Percentiles rank a stretch among this genome's conserved stretches.
Conservation (phyloP, 2,888 invertebrate genomes). For the Anthophora plumipes region DNA sequence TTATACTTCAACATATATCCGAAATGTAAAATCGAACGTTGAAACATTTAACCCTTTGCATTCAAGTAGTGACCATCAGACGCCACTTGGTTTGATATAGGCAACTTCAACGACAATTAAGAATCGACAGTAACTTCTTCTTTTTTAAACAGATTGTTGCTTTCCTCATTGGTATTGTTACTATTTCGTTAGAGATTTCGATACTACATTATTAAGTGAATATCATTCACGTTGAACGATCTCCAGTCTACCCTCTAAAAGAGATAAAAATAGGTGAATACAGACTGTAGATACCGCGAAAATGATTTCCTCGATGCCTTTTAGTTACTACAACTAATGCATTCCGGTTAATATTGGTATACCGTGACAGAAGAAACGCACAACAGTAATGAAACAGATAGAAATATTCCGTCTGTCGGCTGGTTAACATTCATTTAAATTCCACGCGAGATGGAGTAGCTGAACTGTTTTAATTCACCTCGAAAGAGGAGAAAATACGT, state of each 20-base stretch:
- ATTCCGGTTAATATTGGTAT: slow-evolving; percentile 3
- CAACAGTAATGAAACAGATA: neutral
- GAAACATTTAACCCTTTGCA: too few relatives aligned
- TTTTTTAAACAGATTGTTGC: too few relatives aligned
- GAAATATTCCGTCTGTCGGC: neutral
- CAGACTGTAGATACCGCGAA: neutral
- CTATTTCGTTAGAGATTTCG: too few relatives aligned
- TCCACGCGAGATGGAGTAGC: neutral
- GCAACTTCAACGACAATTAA: too few relatives aligned
- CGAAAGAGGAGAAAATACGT: too few relatives aligned
- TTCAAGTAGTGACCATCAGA: too few relatives aligned
- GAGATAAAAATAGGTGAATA: slow-evolving; percentile 7
- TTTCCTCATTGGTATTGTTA: too few relatives aligned
- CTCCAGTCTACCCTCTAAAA: too few relatives aligned
- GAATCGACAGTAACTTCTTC: too few relatives aligned
- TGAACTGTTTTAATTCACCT: neutral
- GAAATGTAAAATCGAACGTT: neutral
- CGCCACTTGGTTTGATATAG: too few relatives aligned
- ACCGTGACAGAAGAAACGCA: neutral
- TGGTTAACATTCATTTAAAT: slow-evolving; percentile 12
- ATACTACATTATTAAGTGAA: slow-evolving; percentile 33
- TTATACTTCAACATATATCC: too few relatives aligned
- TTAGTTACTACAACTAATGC: slow-evolving; percentile 4
- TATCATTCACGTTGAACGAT: slow-evolving; percentile 11
- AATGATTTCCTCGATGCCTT: slow-evolving; percentile 21